Base-by-base conservation (phyloP, 2,888 invertebrate species). In the Tanypteryx hageni region DNA sequence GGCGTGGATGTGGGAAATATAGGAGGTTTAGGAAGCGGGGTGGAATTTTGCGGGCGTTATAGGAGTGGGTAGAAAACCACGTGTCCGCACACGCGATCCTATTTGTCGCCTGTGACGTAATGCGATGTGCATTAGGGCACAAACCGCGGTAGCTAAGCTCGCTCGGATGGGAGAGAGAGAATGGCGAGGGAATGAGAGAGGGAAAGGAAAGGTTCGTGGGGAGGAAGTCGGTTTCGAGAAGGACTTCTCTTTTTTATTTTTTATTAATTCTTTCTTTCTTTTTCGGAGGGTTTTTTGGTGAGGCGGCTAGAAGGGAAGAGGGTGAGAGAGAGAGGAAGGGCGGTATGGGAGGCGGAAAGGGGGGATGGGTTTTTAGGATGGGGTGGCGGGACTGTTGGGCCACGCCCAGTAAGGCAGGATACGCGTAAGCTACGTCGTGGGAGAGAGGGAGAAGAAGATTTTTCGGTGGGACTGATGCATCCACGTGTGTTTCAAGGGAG, bases 51-150 rank as follows among this genome's bases (percentile, higher is more conserved):
- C 76, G 76, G 27, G 27, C 76, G 76, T 27, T 27, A 8, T 18
- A 83, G 83, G 83, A 83, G 83, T 18, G 83, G 64, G 16, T 18
- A 16, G 14, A 56, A 83, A 16, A 83, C 83, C 83, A 83, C 44
- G 83, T 83, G 83, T 83, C 56, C 83, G 83, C 31, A 57, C 58
- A 14, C 85, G 86, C 64, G 16, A 89, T 59, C 31, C 64, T 44
- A 64, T 89, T 18, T 64, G 31, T 64, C 89, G 89, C 89, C 44
- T 22, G 86, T 18, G 89, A 64, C 44, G 89, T 64, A 89, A 89
- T 64, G 89, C 61, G 61, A 64, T 44, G 89, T 61, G 59, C 86
- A 64, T 64, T 61, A 64, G 64, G 64, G 44, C 64, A 64, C 14
- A 16, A 59, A 27, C 16, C 59, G 59, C 44, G 44, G 44, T 44